Evolutionary conservation across 2,888 invertebrate genomes (phyloP), one percentile per base, ranked within the genome.

Genomic region (Tridacna crocea): DNA sequence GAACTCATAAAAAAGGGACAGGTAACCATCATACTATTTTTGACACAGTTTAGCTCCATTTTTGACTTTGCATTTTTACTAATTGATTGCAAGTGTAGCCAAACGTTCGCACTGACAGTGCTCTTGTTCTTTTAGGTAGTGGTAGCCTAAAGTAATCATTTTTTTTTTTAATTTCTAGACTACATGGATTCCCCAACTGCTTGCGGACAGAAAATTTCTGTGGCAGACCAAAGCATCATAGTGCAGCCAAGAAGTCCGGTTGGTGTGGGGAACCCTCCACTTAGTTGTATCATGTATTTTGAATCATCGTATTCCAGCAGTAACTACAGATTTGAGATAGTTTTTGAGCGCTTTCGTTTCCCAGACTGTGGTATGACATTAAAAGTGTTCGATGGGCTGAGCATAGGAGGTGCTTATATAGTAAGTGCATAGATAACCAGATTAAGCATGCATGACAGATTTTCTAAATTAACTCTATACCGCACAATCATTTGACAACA

Each of bases 311-410:
- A 90, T 65, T 79, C 88, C 17, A 89, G 90, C 61, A 87, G 87
- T 4, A 88, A 88, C 73, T 91, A 90, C 61, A 85, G 87, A 75
- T 87, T 92, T 77, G 90, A 91, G 85, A 89, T 92, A 13, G 84
- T 87, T 15, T 85, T 90, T 13, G 87, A 89, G 51, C 74, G 88
- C 24, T 82, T 90, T 6, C 58, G 72, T 6, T 90, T 92, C n/a
- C 61, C 82, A 46, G 92, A 92, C 76, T 91, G 91, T 79, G 85
- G 80, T 26, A 83, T 92, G 24, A 73, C 74, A 55, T 86, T 92
- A 11, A 82, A 80, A 22, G 78, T 92, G 36, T 92, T 83, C 81
- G 88, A 90, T 82, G 92, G 92, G 13, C 58, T 73, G 17, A 82
- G 85, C 17, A 82, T 83, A 6, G 87, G 80, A 48, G 89, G 88